Evolutionary conservation across 2,113 vertebrate species (phyloP), one percentile per base, ranked within the genome.

Genomic region (Tachysurus fulvidraco): DNA sequence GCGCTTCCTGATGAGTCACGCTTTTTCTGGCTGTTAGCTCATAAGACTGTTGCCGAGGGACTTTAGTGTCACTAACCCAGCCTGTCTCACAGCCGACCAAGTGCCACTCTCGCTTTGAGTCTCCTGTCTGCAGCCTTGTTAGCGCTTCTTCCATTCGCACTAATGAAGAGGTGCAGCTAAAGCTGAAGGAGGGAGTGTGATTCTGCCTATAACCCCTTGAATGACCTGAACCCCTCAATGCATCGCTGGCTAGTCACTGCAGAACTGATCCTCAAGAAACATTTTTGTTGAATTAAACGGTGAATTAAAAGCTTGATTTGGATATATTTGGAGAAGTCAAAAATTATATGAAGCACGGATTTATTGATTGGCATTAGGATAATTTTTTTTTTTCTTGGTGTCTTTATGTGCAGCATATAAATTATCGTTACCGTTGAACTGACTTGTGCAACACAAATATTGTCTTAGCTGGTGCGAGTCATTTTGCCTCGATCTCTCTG

Each of bases 161-260:
- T 86, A 86, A 86, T 86, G 85, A 86, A 86, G 84, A 78, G 85
- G 50, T 81, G 28, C 85, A 81, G 78, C 79, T 57, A 59, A 81
- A 81, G 44, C 78, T 81, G 25, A 52, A 60, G 76, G 64, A 73
- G 74, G 25, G 60, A 54, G 30, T 62, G 60, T 25, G 60, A 80
- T 74, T 55, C 78, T 19, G 25, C 36, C 50, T 73, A 25, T 44
- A 55, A 81, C 52, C 64, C 78, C 19, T 19, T 30, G 11, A 9
- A 41, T 73, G 64, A 23, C 65, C 60, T 81, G 64, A 30, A 73
- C 14, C 25, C 78, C 85, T 73, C 65, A 50, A 36, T 71, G 50
- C 54, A n/a, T 65, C 19, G 65, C 5, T 67, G 36, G 13, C 44
- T 30, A 52, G n/a, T 77, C 64, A 46, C 67, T 80, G 60, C 76